Conservation (phyloP, 2,888 invertebrate genomes). For the Pocota personata region DNA sequence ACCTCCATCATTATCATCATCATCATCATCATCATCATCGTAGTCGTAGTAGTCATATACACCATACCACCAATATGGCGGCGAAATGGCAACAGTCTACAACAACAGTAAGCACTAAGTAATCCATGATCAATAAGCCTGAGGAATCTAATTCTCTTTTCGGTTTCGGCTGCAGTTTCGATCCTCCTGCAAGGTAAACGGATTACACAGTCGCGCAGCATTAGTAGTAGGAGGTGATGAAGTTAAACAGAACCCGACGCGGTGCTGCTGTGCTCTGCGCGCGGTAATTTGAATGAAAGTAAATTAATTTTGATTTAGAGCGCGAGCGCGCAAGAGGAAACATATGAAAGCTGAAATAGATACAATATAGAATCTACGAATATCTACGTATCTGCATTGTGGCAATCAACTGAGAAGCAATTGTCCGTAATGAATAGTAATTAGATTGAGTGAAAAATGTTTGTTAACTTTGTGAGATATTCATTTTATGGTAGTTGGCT, state of each 20-base stretch:
- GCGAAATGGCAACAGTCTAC: conserved; percentile 1
- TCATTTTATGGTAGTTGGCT: conserved; percentile 26
- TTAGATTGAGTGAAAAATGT: conserved; percentile 70
- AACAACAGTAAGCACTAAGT: conserved; percentile 57
- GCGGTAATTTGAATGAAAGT: conserved; percentile 67
- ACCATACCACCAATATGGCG: conserved; percentile 37
- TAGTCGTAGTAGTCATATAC: conserved; percentile 12
- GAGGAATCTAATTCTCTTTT: conserved; percentile 69
- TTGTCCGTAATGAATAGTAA: conserved; percentile 69
- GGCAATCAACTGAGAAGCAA: conserved; percentile 58
- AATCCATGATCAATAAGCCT: conserved; percentile 73
- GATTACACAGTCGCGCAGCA: conserved; percentile 19
- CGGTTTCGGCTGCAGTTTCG: conserved; percentile 43
- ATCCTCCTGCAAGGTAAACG: conserved; percentile 40
- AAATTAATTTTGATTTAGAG: conserved; percentile 69
- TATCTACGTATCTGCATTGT: conserved; percentile 11
- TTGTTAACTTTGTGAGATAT: conserved; percentile 59
- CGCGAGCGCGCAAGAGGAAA: conserved; percentile 37
- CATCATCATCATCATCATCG: conserved; percentile 6
- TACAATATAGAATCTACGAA: neutral
- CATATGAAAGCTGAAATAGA: conserved; percentile 46
- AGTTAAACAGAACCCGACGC: conserved; percentile 55
- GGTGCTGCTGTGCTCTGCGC: neutral
- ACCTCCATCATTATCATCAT: conserved; percentile 22
- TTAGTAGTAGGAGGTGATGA: conserved; percentile 73